Percentiles rank a stretch among this genome's conserved stretches.
Conservation (phyloP, 2,113 vertebrate species). For the Alethe diademata region DNA sequence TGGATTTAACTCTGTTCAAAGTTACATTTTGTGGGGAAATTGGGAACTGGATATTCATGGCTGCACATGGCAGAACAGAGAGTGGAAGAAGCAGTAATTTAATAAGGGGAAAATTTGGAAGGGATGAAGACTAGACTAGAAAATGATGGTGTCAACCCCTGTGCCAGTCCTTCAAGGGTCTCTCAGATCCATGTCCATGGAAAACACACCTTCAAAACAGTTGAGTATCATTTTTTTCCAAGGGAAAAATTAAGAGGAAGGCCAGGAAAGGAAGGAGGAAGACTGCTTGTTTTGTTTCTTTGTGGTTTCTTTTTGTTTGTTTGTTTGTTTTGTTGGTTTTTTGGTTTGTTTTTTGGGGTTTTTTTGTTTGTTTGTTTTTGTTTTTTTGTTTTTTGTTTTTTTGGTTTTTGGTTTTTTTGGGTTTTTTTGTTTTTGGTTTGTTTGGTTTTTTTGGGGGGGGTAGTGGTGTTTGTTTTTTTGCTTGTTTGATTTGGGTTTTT, state of each 20-base stretch:
- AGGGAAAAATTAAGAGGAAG: not conserved
- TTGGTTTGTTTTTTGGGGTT: no score
- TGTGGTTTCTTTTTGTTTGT: no score
- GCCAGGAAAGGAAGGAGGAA: not conserved
- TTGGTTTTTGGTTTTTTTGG: no score
- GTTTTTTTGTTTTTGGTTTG: no score
- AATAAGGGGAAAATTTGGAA: not conserved
- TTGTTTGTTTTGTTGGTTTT: not conserved
- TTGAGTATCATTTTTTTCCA: rapidly evolving
- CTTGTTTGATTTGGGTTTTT: no score
- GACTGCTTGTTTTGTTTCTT: no score
- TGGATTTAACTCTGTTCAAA: not conserved
- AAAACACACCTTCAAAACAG: not conserved
- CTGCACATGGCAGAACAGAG: not conserved
- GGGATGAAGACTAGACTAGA: not conserved
- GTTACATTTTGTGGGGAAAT: not conserved
- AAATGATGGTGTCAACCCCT: not conserved
- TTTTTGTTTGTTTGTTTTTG: not conserved
- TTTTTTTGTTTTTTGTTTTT: no score
- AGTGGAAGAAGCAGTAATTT: not conserved
- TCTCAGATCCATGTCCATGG: not conserved
- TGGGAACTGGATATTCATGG: not conserved
- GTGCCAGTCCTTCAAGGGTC: not conserved
- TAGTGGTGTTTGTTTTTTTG: no score
- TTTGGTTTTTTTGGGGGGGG: no score